Evolutionary conservation across 2,797 vertebrate species (phyloP), one percentile per base, ranked within the genome.

Genomic region (Oceanodroma leucorhoa): DNA sequence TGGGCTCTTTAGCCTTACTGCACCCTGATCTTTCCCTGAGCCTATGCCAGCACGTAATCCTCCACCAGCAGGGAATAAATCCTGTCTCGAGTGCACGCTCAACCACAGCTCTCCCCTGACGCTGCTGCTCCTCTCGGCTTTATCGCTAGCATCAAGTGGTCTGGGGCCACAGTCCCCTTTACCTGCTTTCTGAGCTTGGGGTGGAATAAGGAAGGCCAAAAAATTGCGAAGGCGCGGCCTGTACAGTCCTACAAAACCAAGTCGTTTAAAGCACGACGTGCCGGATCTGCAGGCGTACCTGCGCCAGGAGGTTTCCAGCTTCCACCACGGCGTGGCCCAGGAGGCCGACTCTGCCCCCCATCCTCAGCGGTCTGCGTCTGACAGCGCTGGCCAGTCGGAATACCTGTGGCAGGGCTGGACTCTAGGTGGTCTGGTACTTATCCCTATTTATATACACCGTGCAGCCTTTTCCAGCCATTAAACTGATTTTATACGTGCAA

Each of bases 401-500:
- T 45, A 64, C 57, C 83, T 58, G 19, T 43, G 67, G 24, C 64
- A 77, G 41, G 18, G 6, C 3, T 65, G 71, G 55, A 6, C 71
- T 50, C 48, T 10, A 43, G 77, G 88, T 80, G 87, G 43, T 80
- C 95, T 91, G 89, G 38, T 71, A 81, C 69, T 73, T 55, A 29
- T 19, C 72, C 94, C 57, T 64, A 1, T 73, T 93, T 45, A 67
- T 45, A 67, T 86, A 66, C 80, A 94, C 20, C 58, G 60, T 2
- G 0, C 55, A 86, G 86, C 58, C 88, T 94, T 93, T 95, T 80
- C 83, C 89, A 95, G 62, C 91, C 86, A 57, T 94, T 96, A 87
- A 95, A 84, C 69, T 77, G 95, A 71, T 82, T 96, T 96, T 95
- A 94, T 93, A 58, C 51, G 77, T 90, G 83, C 85, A 87, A 70